phyloP scores from a whole-genome alignment of 1,140 invertebrate species.

The Ctenoplectra terminalis region DNA sequence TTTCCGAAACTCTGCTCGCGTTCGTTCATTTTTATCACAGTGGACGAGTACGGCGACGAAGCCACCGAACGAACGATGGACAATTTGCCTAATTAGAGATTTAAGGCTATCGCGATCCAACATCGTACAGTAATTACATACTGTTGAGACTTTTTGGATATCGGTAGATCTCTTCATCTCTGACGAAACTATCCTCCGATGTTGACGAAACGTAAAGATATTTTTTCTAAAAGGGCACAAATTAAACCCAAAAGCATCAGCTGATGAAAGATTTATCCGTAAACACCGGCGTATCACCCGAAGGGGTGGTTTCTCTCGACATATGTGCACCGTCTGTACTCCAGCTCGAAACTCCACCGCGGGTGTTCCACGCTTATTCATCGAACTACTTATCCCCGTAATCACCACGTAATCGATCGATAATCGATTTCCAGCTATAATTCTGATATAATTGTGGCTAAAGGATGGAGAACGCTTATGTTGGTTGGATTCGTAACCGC shows the following conservation, averaged over 20 bases:
- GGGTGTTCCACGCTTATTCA: slow-evolving; percentile 30
- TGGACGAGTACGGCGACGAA: background rate
- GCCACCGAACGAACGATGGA: background rate
- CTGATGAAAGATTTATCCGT: too few species aligned
- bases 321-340: background rate
- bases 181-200: too few species aligned
- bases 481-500: background rate
- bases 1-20: slow-evolving; percentile 43
- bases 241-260: too few species aligned
- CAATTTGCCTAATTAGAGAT: slow-evolving; percentile 24
- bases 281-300: background rate
- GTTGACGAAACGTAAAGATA: too few species aligned
- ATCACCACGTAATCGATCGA: slow-evolving; percentile 27
- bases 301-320: slow-evolving; percentile 14
- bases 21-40: slow-evolving; percentile 6
- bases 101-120: too few species aligned
- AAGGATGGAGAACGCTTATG: too few species aligned
- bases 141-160: too few species aligned
- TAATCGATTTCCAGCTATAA: slow-evolving; percentile 23
- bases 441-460: slow-evolving; percentile 11
- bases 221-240: too few species aligned
- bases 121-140: too few species aligned
- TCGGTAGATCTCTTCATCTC: too few species aligned
- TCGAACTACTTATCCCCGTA: slow-evolving; percentile 24
- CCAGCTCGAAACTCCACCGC: slow-evolving; percentile 6